These are phyloP conservation scores for Pammene aurita DNA, from an alignment of 2,888 invertebrate species.

Conservation along the genomic window DNA sequence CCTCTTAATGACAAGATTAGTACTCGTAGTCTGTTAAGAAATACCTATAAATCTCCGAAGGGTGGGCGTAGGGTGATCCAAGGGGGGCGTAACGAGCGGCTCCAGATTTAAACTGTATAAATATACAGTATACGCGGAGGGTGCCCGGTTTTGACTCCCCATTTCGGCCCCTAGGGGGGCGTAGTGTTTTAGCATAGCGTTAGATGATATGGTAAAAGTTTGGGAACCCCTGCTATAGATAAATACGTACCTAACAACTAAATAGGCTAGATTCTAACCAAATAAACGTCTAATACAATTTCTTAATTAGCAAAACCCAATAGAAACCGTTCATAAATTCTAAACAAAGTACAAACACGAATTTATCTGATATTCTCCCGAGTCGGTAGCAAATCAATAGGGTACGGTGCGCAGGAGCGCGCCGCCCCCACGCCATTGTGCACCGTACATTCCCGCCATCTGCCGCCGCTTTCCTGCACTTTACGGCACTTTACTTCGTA, in stretches of 20 bases:
- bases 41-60: no score
- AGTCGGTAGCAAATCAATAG: conserved; percentile 57
- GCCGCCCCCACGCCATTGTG: conserved; percentile 71
- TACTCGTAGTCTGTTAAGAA: no score
- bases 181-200: no score
- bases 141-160: no score
- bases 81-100: no score
- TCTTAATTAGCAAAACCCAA: conserved; percentile 27
- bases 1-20: neutral
- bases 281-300: conserved; percentile 21
- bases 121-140: no score
- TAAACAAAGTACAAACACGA: conserved; percentile 54
- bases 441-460: conserved; percentile 54
- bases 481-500: conserved; percentile 58
- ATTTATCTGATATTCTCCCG: conserved; percentile 60
- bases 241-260: neutral
- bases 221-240: neutral
- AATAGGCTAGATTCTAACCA: neutral
- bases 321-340: conserved; percentile 27
- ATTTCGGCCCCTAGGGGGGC: no score
- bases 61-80: no score
- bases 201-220: no score
- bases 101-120: no score
- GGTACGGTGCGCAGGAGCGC: conserved; percentile 41
- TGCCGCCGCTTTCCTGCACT: conserved; percentile 52